Conservation (phyloP, 2,113 vertebrate species). For the Hirundichthys speculiger region DNA sequence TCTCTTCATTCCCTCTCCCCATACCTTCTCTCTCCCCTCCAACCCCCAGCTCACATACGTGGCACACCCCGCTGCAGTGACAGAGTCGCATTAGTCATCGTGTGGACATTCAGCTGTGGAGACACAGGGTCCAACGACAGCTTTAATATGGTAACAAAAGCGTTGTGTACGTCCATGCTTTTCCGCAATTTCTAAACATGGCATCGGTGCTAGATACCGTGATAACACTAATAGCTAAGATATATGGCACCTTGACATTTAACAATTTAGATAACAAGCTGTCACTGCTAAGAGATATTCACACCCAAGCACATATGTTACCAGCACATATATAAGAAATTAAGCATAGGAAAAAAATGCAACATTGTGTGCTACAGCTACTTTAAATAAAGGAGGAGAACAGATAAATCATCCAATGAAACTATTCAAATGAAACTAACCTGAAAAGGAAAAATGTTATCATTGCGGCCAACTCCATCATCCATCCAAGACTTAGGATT, state of each 20-base stretch:
- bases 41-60: slow-evolving; percentile 36
- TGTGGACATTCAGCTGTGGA: slow-evolving; percentile 64
- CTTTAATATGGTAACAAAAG: slow-evolving; percentile 48
- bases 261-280: slow-evolving; percentile 18
- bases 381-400: background rate
- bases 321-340: background rate
- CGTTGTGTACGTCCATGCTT: slow-evolving; percentile 41
- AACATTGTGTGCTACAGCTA: background rate
- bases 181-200: slow-evolving; percentile 53
- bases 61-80: slow-evolving; percentile 67
- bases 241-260: slow-evolving; percentile 26
- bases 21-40: background rate
- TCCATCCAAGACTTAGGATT: slow-evolving; percentile 99
- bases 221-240: slow-evolving; percentile 43
- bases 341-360: no score
- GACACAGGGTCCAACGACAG: slow-evolving; percentile 38
- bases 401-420: background rate
- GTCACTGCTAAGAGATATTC: slow-evolving; percentile 2
- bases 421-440: slow-evolving; percentile 76
- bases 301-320: background rate
- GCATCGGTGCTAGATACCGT: slow-evolving; percentile 31
- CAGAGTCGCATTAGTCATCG: slow-evolving; percentile 77
- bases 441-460: slow-evolving; percentile 99
- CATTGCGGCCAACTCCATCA: slow-evolving; percentile 91
- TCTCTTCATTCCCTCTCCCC: slow-evolving; percentile 3